Evolutionary conservation across 2,888 invertebrate genomes (phyloP).

Genomic region (Sthenelais limicola): DNA sequence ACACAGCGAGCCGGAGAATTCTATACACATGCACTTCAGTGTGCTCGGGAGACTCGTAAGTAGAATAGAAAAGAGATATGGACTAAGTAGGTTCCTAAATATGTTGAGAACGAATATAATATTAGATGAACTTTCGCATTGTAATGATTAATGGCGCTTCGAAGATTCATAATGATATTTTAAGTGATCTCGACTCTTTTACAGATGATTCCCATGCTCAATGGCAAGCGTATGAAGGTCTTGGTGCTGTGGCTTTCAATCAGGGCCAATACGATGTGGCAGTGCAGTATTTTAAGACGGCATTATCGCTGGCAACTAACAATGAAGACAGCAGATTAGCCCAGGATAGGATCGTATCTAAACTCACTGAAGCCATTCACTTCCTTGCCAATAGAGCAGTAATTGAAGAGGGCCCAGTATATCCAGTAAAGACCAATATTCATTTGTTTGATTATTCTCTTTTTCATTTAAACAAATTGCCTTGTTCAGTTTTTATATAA

Average conservation of each 20-base stretch:
- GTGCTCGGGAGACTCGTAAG: conserved; percentile 64
- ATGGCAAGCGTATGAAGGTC: conserved; percentile 56
- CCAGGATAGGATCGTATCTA: conserved; percentile 50
- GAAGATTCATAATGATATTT: neutral
- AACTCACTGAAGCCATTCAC: conserved; percentile 36
- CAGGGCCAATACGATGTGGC: conserved; percentile 46
- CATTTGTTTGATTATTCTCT: no score
- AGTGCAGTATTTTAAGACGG: conserved; percentile 45
- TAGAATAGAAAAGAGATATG: no score
- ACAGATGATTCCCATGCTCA: conserved; percentile 49
- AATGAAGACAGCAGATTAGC: conserved; percentile 30
- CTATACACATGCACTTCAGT: conserved; percentile 64
- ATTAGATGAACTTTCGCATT: no score
- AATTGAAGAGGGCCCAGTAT: no score
- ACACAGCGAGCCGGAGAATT: conserved; percentile 58
- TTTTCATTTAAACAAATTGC: no score
- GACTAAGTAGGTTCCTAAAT: no score
- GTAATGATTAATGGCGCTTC: neutral
- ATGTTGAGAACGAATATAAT: no score
- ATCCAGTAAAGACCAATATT: no score
- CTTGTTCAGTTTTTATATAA: no score
- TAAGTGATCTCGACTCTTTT: neutral
- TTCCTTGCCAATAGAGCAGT: no score
- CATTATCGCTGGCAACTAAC: conserved; percentile 30
- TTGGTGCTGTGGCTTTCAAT: conserved; percentile 52